Evolutionary conservation across 2,797 vertebrate species (phyloP).

Genomic region (Harpagifer antarcticus): DNA sequence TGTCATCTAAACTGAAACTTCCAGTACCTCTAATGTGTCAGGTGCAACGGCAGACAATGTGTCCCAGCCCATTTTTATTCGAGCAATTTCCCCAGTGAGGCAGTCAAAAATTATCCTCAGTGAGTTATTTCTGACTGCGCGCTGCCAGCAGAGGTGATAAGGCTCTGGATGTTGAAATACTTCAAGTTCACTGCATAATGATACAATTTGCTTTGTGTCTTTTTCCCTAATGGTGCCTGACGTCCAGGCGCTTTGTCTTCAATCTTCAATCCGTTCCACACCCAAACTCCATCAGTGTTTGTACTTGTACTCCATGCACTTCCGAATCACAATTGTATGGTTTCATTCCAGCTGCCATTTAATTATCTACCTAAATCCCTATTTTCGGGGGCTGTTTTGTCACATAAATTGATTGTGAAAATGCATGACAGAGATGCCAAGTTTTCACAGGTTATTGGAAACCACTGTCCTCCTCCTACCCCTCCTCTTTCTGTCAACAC

Average conservation of each 20-base stretch:
- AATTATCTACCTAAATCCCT: conserved; percentile 60
- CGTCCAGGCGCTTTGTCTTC: conserved; percentile 73
- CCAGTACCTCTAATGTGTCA: conserved; percentile 76
- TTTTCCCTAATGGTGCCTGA: conserved; percentile 71
- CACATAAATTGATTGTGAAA: conserved; percentile 68
- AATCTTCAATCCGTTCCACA: conserved; percentile 62
- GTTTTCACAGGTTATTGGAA: conserved; percentile 66
- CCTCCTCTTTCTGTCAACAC: conserved; percentile 72
- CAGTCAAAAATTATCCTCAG: conserved; percentile 68
- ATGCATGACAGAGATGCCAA: conserved; percentile 63
- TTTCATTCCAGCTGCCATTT: conserved; percentile 44
- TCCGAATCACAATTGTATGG: conserved; percentile 53
- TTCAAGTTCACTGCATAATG: conserved; percentile 75
- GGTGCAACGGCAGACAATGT: conserved; percentile 63
- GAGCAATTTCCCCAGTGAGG: conserved; percentile 62
- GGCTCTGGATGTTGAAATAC: conserved; percentile 61
- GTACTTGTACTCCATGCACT: conserved; percentile 33
- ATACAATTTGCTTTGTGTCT: conserved; percentile 74
- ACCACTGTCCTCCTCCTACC: conserved; percentile 42
- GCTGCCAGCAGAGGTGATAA: conserved; percentile 72
- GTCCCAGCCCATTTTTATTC: conserved; percentile 75
- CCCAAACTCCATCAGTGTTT: conserved; percentile 61
- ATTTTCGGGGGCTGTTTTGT: conserved; percentile 50
- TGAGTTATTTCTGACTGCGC: conserved; percentile 79
- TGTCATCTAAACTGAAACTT: conserved; percentile 79